phyloP scores from a whole-genome alignment of 1,140 invertebrate genomes.

The Nymphalis io region DNA sequence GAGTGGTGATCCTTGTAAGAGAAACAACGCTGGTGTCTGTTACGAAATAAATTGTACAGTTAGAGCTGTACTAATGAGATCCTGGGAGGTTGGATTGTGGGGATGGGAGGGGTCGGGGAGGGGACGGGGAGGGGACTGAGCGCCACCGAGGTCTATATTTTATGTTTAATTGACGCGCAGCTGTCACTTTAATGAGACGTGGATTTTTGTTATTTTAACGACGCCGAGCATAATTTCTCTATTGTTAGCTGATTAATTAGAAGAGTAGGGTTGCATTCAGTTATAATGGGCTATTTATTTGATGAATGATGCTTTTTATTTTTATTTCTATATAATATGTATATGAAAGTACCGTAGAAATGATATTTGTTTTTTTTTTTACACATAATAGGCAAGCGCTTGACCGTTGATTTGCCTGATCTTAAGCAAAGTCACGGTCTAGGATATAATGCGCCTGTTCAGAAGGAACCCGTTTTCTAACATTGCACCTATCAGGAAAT shows the following conservation, averaged over 20 bases:
- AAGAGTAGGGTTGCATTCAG: background rate
- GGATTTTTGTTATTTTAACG: slow-evolving; percentile 55
- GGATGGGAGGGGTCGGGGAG: slow-evolving; percentile 4
- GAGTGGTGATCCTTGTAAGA: slow-evolving; percentile 65
- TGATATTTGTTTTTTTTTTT: too few species aligned
- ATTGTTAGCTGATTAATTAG: slow-evolving; percentile 29
- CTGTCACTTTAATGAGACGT: slow-evolving; percentile 71
- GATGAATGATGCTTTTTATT: too few species aligned
- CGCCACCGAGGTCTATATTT: slow-evolving; percentile 71
- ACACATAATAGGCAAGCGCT: too few species aligned
- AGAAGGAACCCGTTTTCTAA: too few species aligned
- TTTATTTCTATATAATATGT: too few species aligned
- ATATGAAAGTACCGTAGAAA: too few species aligned
- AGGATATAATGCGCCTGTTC: too few species aligned
- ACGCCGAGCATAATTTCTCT: slow-evolving; percentile 16
- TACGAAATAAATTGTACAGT: slow-evolving; percentile 76
- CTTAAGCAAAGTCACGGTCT: too few species aligned
- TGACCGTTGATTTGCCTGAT: too few species aligned
- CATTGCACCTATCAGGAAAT: too few species aligned
- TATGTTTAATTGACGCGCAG: slow-evolving; percentile 74
- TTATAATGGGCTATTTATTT: background rate
- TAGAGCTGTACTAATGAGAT: slow-evolving; percentile 70
- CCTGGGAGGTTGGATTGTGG: slow-evolving; percentile 52
- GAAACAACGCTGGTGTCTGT: slow-evolving; percentile 70
- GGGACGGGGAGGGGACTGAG: slow-evolving; percentile 24